Evolutionary conservation across 2,797 vertebrate species (phyloP), one percentile per base, ranked within the genome.

Genomic region (Mormyrus hasselquistii): DNA sequence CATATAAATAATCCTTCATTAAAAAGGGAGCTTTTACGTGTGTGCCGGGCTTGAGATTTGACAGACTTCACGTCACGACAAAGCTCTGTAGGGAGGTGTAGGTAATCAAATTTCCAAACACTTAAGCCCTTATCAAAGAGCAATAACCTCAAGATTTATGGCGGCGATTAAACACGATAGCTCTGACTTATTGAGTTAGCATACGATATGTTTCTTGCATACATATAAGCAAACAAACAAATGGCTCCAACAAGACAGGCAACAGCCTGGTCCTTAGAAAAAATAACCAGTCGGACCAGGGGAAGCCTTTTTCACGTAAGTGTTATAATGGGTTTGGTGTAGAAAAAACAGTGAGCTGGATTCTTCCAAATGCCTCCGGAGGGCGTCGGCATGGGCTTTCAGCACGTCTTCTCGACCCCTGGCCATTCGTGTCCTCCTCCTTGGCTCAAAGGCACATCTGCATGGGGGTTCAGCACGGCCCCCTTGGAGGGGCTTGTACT

Each of bases 321-420:
- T 94, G 94, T 96, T 95, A 95, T 94, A 93, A 91, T 91, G 88
- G 93, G 92, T 95, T 93, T 84, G 90, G 91, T 93, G 92, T 95
- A 91, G 94, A 93, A 94, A 94, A 92, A 91, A 59, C 90, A 92
- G 91, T 50, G 91, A 79, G 90, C 92, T 91, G 94, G 94, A 95
- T 95, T 95, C 95, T 92, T 89, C 92, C 92, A 92, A 91, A 93
- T 92, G 93, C 90, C 88, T 92, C 12, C 1, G 38, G 2, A 41
- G 34, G 12, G 34, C 14, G 4, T 88, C 84, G 91, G 92, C 91
- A 52, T 89, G 92, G 89, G 91, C 90, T 29, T 92, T 93, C 91
- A 47, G 86, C 89, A 91, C 90, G 92, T 94, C 93, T 91, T 93
- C 91, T 92, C 90, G 89, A 79, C 93, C 91, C 90, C 94, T 94